Conservation (phyloP, 2,113 vertebrate genomes). For the Micromys minutus region DNA sequence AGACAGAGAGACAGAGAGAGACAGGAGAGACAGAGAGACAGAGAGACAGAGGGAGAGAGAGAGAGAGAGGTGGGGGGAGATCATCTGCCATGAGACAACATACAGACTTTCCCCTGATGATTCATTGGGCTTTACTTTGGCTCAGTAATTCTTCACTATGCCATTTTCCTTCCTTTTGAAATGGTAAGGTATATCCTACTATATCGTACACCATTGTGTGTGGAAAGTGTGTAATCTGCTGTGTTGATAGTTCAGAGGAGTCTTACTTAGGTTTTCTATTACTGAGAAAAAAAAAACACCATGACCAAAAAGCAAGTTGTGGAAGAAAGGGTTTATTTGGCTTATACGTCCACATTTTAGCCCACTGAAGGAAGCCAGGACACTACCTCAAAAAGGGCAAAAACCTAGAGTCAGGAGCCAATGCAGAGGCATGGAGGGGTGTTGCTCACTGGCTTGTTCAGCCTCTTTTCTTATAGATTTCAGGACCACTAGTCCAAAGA, state of each 20-base stretch:
- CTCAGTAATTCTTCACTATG: neutral
- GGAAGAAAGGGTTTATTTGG: neutral
- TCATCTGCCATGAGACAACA: neutral
- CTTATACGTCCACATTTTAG: neutral
- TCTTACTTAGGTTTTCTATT: neutral
- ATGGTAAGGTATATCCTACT: neutral
- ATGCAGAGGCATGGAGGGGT: neutral
- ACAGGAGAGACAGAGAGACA: too few relatives aligned
- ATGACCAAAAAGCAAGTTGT: neutral
- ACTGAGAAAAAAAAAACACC: neutral
- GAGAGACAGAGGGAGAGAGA: too few relatives aligned
- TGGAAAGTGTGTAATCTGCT: neutral
- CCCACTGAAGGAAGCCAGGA: neutral
- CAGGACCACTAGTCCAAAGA: neutral
- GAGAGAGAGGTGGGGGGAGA: too few relatives aligned
- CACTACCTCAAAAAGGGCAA: neutral
- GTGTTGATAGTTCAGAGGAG: neutral
- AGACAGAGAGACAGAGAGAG: neutral
- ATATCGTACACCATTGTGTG: neutral
- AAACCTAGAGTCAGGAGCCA: neutral
- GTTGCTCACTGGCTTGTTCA: neutral
- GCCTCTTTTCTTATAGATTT: neutral
- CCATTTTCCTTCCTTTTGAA: neutral
- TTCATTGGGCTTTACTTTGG: neutral
- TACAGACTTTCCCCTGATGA: neutral